Evolutionary conservation across 2,888 invertebrate genomes (phyloP).

Genomic region (Caenorhabditis uteleia): DNA sequence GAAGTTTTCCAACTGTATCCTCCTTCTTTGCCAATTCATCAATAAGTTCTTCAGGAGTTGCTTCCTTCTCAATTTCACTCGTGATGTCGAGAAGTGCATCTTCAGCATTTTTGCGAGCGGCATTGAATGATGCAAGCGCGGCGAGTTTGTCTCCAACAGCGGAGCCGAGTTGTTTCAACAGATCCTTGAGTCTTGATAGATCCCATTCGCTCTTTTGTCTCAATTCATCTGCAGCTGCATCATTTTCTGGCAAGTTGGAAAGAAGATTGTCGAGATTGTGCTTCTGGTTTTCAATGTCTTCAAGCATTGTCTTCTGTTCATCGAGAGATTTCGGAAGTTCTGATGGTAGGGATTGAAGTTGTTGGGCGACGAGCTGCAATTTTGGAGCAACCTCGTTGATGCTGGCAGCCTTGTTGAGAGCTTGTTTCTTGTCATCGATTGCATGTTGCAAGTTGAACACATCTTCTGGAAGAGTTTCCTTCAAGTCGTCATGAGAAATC

Average conservation of each 20-base stretch:
- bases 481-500: slow-evolving; percentile 15
- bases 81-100: slow-evolving; percentile 42
- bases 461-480: slow-evolving; percentile 10
- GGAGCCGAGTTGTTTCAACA: slow-evolving; percentile 39
- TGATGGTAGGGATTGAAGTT: slow-evolving; percentile 28
- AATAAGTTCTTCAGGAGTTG: slow-evolving; percentile 28
- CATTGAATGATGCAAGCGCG: slow-evolving; percentile 51
- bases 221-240: slow-evolving; percentile 35
- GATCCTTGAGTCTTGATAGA: slow-evolving; percentile 41
- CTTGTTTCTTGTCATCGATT: slow-evolving; percentile 17
- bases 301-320: slow-evolving; percentile 39
- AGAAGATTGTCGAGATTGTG: slow-evolving; percentile 37
- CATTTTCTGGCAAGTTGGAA: slow-evolving; percentile 27
- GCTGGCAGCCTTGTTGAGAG: slow-evolving; percentile 22
- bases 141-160: slow-evolving; percentile 52
- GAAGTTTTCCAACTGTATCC: slow-evolving; percentile 27
- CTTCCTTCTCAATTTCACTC: slow-evolving; percentile 3
- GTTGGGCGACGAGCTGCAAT: slow-evolving; percentile 25
- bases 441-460: slow-evolving; percentile 5
- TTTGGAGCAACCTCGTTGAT: slow-evolving; percentile 34
- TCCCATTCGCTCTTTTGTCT: slow-evolving; percentile 42
- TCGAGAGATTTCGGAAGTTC: slow-evolving; percentile 26
- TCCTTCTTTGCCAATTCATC: slow-evolving; percentile 27
- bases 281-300: slow-evolving; percentile 34
- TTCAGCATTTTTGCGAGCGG: slow-evolving; percentile 49